A percentile compares a stretch with the other conserved stretches of the same genome.
phyloP scores from a whole-genome alignment of 2,888 invertebrate genomes.

The Auanema sp. region DNA sequence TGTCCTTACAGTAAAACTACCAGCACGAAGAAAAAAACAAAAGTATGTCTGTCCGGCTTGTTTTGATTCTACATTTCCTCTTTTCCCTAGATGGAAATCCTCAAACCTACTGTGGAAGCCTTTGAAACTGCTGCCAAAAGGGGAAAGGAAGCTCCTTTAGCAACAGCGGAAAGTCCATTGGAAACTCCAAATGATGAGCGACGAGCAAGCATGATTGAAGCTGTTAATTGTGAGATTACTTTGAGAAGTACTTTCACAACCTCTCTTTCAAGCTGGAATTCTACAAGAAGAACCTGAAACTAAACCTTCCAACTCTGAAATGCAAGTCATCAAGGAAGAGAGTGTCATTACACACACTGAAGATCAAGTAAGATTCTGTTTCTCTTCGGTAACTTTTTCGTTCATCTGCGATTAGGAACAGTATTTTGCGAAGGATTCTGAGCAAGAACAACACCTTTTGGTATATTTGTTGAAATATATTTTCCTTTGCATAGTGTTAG shows the following conservation, averaged over 20 bases:
- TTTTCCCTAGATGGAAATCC: slow-evolving; percentile 31
- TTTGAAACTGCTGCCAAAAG: slow-evolving; percentile 20
- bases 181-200: slow-evolving; percentile 22
- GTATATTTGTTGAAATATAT: too few relatives aligned
- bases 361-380: slow-evolving; percentile 16
- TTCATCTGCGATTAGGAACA: neutral
- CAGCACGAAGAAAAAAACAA: slow-evolving; percentile 28
- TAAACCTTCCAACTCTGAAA: slow-evolving; percentile 13
- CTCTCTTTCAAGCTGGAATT: slow-evolving; percentile 40
- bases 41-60: slow-evolving; percentile 13
- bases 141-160: slow-evolving; percentile 25
- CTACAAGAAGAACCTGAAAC: slow-evolving; percentile 33
- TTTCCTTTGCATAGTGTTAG: too few relatives aligned
- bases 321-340: slow-evolving; percentile 9
- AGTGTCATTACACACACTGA: slow-evolving; percentile 5
- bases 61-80: slow-evolving; percentile 1
- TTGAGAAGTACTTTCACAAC: neutral
- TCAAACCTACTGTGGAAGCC: slow-evolving; percentile 35
- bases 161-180: slow-evolving; percentile 22
- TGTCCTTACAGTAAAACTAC: slow-evolving; percentile 44
- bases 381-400: neutral
- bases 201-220: slow-evolving; percentile 31
- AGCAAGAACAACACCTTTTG: too few relatives aligned
- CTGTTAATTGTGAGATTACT: slow-evolving; percentile 35
- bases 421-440: neutral